Evolutionary conservation across 2,888 invertebrate genomes (phyloP).

Genomic region (Leptinotarsa rubiginosa): DNA sequence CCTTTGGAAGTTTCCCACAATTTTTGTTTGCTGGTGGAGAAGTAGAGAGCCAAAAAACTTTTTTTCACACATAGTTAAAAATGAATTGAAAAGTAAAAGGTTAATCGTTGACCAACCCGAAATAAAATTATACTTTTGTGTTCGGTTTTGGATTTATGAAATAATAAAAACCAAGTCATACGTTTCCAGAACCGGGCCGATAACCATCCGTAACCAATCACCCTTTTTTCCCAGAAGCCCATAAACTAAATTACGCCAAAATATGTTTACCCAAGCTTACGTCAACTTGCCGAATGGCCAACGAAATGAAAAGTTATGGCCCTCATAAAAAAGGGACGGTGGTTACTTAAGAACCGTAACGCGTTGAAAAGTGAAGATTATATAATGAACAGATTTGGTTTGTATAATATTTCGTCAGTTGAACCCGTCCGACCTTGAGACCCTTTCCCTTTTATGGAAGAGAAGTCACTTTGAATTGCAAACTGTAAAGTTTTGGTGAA

Average conservation of each 20-base stretch:
- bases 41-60: too few species aligned
- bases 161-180: background rate
- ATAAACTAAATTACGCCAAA: slow-evolving; percentile 16
- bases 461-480: slow-evolving; percentile 2
- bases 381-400: slow-evolving; percentile 14
- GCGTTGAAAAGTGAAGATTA: slow-evolving; percentile 10
- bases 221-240: background rate
- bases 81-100: too few species aligned
- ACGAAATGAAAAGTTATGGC: slow-evolving; percentile 38
- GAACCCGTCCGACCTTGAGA: slow-evolving; percentile 6
- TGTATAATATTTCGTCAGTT: slow-evolving; percentile 11
- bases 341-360: slow-evolving; percentile 31
- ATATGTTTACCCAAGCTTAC: slow-evolving; percentile 26
- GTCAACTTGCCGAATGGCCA: slow-evolving; percentile 18
- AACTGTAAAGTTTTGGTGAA: background rate
- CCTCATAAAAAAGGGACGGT: slow-evolving; percentile 33
- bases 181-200: background rate
- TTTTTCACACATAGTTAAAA: too few species aligned
- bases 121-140: background rate
- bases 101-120: too few species aligned
- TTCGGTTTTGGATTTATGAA: background rate
- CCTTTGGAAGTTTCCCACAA: too few species aligned
- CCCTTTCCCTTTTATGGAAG: slow-evolving; percentile 24
- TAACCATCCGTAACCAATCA: background rate
- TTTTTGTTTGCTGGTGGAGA: too few species aligned